These are phyloP conservation scores for Elgaria multicarinata DNA, from an alignment of 2,113 vertebrate genomes.

Conservation along the genomic window DNA sequence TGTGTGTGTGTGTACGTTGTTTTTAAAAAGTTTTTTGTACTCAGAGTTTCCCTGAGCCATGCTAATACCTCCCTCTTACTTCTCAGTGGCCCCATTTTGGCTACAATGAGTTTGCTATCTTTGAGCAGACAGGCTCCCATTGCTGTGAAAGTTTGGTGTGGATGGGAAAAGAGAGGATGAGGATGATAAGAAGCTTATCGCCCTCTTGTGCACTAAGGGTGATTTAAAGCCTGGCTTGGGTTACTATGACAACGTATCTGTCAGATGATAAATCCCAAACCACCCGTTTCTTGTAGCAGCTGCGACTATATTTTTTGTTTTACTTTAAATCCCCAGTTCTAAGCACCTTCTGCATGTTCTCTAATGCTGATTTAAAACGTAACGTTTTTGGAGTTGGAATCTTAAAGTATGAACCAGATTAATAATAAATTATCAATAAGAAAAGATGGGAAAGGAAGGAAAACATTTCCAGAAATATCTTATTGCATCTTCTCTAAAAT, in stretches of 20 bases:
- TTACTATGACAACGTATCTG: constrained; percentile 75
- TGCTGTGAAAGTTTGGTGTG: neutral
- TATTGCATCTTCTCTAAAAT: neutral
- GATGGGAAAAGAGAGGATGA: constrained; percentile 32
- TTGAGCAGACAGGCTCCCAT: neutral
- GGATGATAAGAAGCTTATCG: constrained; percentile 55
- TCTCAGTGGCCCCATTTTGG: neutral
- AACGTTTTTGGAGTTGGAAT: neutral
- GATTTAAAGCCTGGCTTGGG: constrained; percentile 65
- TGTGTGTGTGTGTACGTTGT: neutral
- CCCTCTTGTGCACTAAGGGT: constrained; percentile 52
- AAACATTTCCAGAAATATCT: neutral
- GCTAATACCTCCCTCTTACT: neutral
- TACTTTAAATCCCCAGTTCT: too few species aligned
- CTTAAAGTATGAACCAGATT: neutral
- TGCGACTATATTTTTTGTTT: constrained; percentile 30
- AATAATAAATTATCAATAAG: neutral
- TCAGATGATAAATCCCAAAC: constrained; percentile 64
- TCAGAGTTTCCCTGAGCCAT: neutral
- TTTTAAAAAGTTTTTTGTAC: neutral
- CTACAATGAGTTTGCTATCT: neutral
- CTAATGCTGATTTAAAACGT: neutral
- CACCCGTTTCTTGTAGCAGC: constrained; percentile 37
- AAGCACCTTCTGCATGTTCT: neutral
- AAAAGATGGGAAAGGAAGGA: neutral